These are phyloP conservation scores for Gambusia yucatana DNA, from an alignment of 2,797 vertebrate species.

Conservation along the genomic window DNA sequence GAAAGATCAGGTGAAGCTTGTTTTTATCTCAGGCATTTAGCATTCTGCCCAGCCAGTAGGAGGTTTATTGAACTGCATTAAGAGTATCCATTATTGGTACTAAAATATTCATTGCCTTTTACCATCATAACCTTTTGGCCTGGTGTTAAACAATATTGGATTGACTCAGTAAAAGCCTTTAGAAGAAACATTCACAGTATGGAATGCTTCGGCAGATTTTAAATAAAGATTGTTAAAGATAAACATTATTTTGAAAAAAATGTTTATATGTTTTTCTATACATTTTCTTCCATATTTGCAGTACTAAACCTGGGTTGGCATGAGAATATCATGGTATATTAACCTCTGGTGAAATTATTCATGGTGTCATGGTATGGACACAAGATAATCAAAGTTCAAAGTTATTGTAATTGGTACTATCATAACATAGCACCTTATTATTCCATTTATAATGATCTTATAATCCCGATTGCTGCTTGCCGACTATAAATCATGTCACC, in stretches of 20 bases:
- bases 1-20: conserved; percentile 89
- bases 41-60: conserved; percentile 10
- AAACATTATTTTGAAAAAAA: background rate
- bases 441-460: too few relatives aligned
- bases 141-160: background rate
- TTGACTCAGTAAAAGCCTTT: background rate
- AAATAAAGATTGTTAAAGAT: background rate
- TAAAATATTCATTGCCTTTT: conserved; percentile 2
- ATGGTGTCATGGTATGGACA: background rate
- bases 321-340: background rate
- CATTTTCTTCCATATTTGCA: background rate
- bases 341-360: background rate
- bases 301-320: background rate
- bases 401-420: background rate
- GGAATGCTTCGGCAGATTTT: background rate
- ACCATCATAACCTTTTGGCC: background rate
- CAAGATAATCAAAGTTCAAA: background rate
- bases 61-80: conserved; percentile 8
- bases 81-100: background rate
- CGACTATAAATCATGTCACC: background rate
- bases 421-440: background rate
- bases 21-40: background rate
- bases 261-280: background rate
- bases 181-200: background rate
- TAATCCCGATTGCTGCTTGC: background rate